Percentiles rank a stretch among this genome's conserved stretches.
Conservation (phyloP, 2,113 vertebrate species). For the Platycercus adscitus region DNA sequence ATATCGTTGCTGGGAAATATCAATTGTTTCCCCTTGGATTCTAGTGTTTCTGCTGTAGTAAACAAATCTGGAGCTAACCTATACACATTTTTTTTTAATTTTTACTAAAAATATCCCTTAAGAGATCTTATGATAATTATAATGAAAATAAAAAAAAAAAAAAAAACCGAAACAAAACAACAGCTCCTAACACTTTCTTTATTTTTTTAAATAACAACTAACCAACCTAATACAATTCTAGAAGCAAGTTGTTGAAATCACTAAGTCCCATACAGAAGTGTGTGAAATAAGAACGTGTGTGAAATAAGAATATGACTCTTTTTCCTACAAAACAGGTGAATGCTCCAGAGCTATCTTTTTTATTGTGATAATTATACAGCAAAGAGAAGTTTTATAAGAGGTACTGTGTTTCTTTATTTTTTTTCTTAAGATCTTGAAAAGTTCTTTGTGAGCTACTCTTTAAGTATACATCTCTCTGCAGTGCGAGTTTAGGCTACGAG, state of each 20-base stretch:
- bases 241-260: neutral
- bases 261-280: rapidly evolving
- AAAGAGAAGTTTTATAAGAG: neutral
- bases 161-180: no score
- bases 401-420: no score
- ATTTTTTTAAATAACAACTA: neutral
- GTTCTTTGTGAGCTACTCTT: neutral
- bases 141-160: neutral
- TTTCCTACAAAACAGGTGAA: neutral
- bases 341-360: neutral
- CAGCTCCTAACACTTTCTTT: neutral
- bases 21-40: neutral
- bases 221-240: neutral
- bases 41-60: neutral
- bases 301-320: neutral
- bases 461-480: neutral
- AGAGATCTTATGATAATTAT: neutral
- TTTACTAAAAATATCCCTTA: neutral
- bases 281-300: no score
- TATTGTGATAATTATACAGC: neutral
- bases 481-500: neutral
- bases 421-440: neutral
- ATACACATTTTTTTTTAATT: neutral
- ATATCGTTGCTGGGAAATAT: neutral
- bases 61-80: neutral